These are phyloP conservation scores for Cenopis cana DNA, from an alignment of 2,888 invertebrate species.

Conservation along the genomic window DNA sequence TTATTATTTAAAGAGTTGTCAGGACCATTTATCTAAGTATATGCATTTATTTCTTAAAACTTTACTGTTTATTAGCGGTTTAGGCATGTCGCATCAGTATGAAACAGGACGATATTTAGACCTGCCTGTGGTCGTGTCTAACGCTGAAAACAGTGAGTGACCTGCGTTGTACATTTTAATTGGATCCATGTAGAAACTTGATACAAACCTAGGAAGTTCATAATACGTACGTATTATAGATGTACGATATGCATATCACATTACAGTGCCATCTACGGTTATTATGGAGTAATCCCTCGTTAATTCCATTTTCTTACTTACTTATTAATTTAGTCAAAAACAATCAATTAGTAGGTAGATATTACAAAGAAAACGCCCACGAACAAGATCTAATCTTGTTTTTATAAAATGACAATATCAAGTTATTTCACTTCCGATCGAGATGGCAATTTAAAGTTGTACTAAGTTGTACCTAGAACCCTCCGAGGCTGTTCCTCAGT, in stretches of 20 bases:
- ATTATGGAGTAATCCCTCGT: no score
- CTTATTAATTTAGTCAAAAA: neutral
- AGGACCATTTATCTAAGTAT: no score
- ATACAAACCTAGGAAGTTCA: neutral
- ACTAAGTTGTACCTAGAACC: no score
- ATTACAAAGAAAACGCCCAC: conserved; percentile 5
- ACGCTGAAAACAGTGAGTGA: neutral
- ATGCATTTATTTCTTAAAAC: no score
- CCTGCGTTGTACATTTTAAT: conserved; percentile 12
- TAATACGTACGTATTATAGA: no score
- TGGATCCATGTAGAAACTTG: conserved; percentile 7
- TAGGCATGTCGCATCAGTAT: no score
- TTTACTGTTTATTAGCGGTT: no score
- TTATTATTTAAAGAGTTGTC: no score
- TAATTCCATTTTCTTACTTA: no score
- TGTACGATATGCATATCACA: no score
- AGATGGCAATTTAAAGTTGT: conserved; percentile 38
- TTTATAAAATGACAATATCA: conserved; percentile 21
- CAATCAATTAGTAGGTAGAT: conserved; percentile 5
- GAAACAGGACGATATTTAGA: no score
- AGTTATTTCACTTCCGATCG: conserved; percentile 19
- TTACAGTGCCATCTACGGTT: no score
- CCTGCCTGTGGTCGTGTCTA: neutral
- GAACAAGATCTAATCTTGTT: conserved; percentile 22
- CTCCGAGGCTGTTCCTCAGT: conserved; percentile 1